Evolutionary conservation across 2,113 vertebrate genomes (phyloP).

Genomic region (Syngnathus typhle): DNA sequence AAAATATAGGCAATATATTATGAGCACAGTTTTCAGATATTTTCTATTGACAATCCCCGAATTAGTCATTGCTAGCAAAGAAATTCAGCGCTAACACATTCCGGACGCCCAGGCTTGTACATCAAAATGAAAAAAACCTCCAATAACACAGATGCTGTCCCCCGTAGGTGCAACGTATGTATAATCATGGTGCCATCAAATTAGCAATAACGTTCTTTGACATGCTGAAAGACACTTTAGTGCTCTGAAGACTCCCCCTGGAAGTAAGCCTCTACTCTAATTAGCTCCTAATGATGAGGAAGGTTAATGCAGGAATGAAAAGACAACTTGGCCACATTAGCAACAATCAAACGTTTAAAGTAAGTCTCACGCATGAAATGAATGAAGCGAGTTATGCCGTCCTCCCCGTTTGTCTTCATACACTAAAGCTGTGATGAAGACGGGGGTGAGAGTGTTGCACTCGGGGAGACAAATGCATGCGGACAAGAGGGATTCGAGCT

Average conservation of each 20-base stretch:
- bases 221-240: neutral
- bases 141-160: neutral
- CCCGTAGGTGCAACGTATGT: neutral
- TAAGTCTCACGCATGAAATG: neutral
- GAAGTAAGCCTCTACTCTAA: neutral
- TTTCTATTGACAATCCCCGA: neutral
- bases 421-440: neutral
- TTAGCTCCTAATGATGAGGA: neutral
- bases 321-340: constrained; percentile 1
- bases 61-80: no score
- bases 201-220: neutral
- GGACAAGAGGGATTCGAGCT: neutral
- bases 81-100: neutral
- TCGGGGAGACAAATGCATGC: neutral
- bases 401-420: neutral
- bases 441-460: neutral
- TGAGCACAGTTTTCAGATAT: neutral
- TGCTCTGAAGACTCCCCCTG: neutral
- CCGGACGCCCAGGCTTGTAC: no score
- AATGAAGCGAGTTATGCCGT: neutral
- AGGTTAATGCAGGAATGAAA: constrained; percentile 1
- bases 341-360: neutral
- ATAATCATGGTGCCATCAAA: neutral
- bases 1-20: no score
- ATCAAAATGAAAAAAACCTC: no score